These are phyloP conservation scores for Eubasilissa regina DNA, from an alignment of 1,140 invertebrate genomes.

Conservation along the genomic window DNA sequence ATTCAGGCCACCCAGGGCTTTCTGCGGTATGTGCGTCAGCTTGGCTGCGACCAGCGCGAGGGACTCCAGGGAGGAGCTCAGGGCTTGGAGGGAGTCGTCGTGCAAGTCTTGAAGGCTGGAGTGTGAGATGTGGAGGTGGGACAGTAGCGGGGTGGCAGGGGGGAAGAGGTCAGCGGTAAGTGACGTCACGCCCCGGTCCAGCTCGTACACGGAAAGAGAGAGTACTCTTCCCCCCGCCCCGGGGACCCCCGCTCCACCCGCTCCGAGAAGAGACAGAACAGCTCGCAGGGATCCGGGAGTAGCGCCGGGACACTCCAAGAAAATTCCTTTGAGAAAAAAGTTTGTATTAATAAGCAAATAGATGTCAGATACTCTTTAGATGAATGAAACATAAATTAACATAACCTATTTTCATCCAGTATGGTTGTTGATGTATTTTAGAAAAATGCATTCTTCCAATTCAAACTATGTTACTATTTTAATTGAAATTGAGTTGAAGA, in stretches of 20 bases:
- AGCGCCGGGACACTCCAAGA: conserved; percentile 89
- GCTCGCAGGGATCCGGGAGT: conserved; percentile 76
- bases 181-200: conserved; percentile 82
- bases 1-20: conserved; percentile 81
- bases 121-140: conserved; percentile 87
- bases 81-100: conserved; percentile 81
- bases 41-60: conserved; percentile 87
- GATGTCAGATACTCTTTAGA: no score
- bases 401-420: no score
- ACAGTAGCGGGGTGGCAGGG: conserved; percentile 77
- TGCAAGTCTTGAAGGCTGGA: conserved; percentile 83
- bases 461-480: no score
- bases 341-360: neutral
- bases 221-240: conserved; percentile 78
- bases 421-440: no score
- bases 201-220: conserved; percentile 89
- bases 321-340: conserved; percentile 75
- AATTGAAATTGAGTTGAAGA: no score
- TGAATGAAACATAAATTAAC: no score
- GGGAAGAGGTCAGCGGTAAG: conserved; percentile 83
- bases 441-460: no score
- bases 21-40: conserved; percentile 85
- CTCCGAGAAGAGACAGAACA: conserved; percentile 74
- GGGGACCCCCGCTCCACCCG: conserved; percentile 2
- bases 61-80: conserved; percentile 84